Evolutionary conservation across 2,888 invertebrate genomes (phyloP).

Genomic region (Conchocele bisecta): DNA sequence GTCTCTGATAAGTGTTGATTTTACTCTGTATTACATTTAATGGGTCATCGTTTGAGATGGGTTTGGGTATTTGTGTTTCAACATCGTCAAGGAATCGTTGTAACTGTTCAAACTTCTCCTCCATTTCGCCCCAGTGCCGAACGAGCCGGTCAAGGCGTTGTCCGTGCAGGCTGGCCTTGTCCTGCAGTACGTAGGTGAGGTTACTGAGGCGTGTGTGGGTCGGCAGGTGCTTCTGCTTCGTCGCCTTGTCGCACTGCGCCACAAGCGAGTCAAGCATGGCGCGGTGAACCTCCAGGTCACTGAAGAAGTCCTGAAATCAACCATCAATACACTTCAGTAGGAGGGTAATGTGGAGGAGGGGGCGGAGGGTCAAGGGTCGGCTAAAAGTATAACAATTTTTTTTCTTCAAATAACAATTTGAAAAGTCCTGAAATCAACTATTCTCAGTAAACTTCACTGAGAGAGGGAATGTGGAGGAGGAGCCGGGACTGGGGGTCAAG

Average conservation of each 20-base stretch:
- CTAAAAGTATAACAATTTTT: too few relatives aligned
- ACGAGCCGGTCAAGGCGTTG: slow-evolving; percentile 75
- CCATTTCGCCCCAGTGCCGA: slow-evolving; percentile 76
- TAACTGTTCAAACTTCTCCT: slow-evolving; percentile 66
- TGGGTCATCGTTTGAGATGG: slow-evolving; percentile 68
- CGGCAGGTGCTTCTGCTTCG: slow-evolving; percentile 65
- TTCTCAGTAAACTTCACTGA: too few relatives aligned
- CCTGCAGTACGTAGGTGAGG: slow-evolving; percentile 75
- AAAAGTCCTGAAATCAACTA: too few relatives aligned
- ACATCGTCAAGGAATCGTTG: slow-evolving; percentile 60
- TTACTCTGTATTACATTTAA: slow-evolving; percentile 72
- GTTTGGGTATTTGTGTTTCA: slow-evolving; percentile 65
- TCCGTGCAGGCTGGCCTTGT: slow-evolving; percentile 76
- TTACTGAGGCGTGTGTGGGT: slow-evolving; percentile 70
- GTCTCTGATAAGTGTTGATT: slow-evolving; percentile 68
- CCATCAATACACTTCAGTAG: too few relatives aligned
- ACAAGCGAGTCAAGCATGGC: slow-evolving; percentile 77
- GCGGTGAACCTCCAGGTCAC: slow-evolving; percentile 79
- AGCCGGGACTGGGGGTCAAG: too few relatives aligned
- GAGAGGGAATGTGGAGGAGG: too few relatives aligned
- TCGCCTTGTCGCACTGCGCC: slow-evolving; percentile 72
- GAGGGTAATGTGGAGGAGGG: too few relatives aligned
- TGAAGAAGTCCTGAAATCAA: slow-evolving; percentile 79
- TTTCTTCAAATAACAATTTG: too few relatives aligned
- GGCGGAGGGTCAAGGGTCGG: too few relatives aligned